phyloP scores from a whole-genome alignment of 2,113 vertebrate genomes.

The Podocnemis expansa region DNA sequence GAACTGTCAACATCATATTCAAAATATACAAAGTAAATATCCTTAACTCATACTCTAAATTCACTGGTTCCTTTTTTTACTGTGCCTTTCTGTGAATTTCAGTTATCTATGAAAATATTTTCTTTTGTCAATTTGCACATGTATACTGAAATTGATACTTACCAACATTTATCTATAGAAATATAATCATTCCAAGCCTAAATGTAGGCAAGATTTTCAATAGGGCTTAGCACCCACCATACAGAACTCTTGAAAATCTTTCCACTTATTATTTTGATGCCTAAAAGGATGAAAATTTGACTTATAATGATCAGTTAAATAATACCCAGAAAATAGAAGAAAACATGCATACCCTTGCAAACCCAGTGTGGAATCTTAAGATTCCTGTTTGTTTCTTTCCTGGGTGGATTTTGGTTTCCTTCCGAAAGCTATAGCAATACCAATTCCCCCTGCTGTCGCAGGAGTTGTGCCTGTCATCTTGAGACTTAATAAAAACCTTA shows the following conservation, averaged over 20 bases:
- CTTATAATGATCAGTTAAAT: too few species aligned
- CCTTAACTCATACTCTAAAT: not conserved
- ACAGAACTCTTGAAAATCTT: not conserved
- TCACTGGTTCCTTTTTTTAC: not conserved
- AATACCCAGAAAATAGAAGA: not conserved
- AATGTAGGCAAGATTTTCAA: not conserved
- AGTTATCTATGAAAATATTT: not conserved
- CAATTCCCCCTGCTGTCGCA: not conserved
- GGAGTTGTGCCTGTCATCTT: not conserved
- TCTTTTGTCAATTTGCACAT: not conserved
- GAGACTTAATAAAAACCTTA: not conserved
- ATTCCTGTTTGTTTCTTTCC: rapidly evolving
- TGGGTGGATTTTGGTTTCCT: not conserved
- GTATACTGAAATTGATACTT: not conserved
- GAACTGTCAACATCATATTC: not conserved
- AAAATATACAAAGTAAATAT: not conserved
- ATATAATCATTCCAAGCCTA: not conserved
- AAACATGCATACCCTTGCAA: not conserved
- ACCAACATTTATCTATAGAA: not conserved
- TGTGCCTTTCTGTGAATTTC: not conserved
- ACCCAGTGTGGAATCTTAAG: not conserved
- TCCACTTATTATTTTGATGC: not conserved
- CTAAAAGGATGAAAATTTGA: too few species aligned
- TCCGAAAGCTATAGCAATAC: not conserved
- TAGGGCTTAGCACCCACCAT: not conserved